Evolutionary conservation across 2,888 invertebrate species (phyloP).

Genomic region (Ormyrus labotus): DNA sequence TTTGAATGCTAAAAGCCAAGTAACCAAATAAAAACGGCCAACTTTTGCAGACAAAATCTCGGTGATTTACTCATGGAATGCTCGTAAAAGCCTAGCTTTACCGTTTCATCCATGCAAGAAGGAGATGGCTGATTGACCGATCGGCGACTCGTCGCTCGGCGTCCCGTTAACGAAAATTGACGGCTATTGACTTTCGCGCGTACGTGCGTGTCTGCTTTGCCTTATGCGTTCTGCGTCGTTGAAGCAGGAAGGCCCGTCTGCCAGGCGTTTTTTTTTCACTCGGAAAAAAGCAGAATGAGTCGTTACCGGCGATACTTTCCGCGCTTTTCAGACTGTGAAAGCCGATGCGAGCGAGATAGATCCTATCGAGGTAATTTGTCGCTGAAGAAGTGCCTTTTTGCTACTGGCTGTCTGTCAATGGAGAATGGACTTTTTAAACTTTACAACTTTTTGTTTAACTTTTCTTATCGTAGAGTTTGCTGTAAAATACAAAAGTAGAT

Average conservation of each 20-base stretch:
- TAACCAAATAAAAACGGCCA: too few relatives aligned
- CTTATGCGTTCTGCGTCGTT: slow-evolving; percentile 25
- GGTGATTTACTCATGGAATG: slow-evolving; percentile 35
- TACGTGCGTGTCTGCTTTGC: background rate
- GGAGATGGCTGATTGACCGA: slow-evolving; percentile 39
- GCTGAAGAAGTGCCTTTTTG: background rate
- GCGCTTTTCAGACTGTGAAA: slow-evolving; percentile 38
- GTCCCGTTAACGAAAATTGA: slow-evolving; percentile 68
- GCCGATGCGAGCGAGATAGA: background rate
- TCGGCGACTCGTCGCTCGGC: slow-evolving; percentile 1
- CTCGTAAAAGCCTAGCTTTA: slow-evolving; percentile 30
- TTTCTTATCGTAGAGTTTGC: too few relatives aligned
- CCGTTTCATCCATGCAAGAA: slow-evolving; percentile 36
- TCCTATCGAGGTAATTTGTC: slow-evolving; percentile 16
- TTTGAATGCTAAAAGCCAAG: too few relatives aligned
- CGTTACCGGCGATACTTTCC: slow-evolving; percentile 3
- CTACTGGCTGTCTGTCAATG: too few relatives aligned
- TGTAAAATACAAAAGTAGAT: too few relatives aligned
- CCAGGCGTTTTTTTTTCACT: too few relatives aligned
- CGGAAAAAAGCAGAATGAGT: too few relatives aligned
- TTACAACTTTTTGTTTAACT: background rate
- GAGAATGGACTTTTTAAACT: too few relatives aligned
- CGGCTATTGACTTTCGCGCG: slow-evolving; percentile 58
- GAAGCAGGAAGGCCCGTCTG: background rate
- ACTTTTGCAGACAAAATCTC: too few relatives aligned